Evolutionary conservation across 2,113 vertebrate species (phyloP).

Genomic region (Apteryx mantelli): DNA sequence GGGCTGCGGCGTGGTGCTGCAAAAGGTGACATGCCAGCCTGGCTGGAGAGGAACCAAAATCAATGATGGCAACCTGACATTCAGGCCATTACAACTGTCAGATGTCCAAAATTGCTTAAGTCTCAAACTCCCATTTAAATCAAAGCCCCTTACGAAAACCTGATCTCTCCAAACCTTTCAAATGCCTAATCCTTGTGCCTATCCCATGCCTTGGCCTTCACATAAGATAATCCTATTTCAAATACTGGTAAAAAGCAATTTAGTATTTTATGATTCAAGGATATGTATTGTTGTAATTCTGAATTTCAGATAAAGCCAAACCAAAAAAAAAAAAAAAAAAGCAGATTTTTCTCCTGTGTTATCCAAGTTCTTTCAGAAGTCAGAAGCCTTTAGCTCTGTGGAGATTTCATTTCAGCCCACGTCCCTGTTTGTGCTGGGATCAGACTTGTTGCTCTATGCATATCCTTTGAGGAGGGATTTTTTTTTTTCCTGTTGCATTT

Average conservation of each 20-base stretch:
- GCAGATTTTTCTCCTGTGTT: neutral
- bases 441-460: neutral
- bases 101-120: neutral
- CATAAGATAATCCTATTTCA: neutral
- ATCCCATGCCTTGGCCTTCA: neutral
- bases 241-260: neutral
- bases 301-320: neutral
- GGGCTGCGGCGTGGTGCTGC: neutral
- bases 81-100: neutral
- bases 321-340: neutral
- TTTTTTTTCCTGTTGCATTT: neutral
- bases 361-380: rapidly evolving
- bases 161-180: neutral
- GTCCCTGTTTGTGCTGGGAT: neutral
- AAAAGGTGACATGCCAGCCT: neutral
- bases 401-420: neutral
- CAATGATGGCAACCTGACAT: neutral
- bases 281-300: neutral
- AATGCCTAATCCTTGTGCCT: neutral
- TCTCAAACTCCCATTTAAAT: neutral
- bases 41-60: neutral
- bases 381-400: neutral
- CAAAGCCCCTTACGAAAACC: neutral
- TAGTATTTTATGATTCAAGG: neutral
- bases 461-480: neutral